A percentile compares a stretch with the other conserved stretches of the same genome.
Conservation (phyloP, 2,888 invertebrate genomes). For the Macrosiphum euphorbiae region DNA sequence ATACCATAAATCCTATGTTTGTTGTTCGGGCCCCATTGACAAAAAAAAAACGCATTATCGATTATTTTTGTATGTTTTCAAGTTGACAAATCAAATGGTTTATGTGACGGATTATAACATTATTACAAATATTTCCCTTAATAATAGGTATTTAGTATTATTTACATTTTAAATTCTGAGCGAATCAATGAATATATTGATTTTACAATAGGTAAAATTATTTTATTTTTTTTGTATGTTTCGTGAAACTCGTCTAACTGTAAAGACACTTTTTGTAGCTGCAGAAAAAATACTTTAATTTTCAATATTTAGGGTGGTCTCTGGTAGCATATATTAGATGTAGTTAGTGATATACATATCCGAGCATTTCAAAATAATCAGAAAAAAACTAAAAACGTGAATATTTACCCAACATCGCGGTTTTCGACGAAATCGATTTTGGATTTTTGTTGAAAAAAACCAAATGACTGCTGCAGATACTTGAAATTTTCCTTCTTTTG, state of each 20-base stretch:
- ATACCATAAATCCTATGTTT: constrained; percentile 1
- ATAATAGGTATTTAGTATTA: not conserved
- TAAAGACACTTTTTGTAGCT: not conserved
- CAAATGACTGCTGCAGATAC: not conserved
- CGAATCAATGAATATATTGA: not conserved
- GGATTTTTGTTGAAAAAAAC: not conserved
- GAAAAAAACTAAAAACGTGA: not conserved
- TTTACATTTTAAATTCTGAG: not conserved
- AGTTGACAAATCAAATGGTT: not conserved
- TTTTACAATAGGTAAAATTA: not conserved
- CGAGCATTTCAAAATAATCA: not conserved
- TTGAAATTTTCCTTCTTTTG: not conserved
- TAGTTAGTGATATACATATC: not conserved
- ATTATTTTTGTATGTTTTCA: not conserved
- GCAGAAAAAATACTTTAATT: not conserved
- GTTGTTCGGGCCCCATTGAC: not conserved
- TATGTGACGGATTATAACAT: not conserved
- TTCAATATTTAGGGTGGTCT: not conserved
- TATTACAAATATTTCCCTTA: not conserved
- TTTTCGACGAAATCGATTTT: not conserved
- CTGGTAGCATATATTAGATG: not conserved
- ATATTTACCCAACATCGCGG: too few relatives aligned
- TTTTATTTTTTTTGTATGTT: not conserved
- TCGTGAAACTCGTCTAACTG: not conserved
- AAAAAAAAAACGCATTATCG: not conserved